Percentiles rank a stretch among this genome's conserved stretches.
These are phyloP conservation scores for Macquaria ambigua DNA, from an alignment of 2,113 vertebrate species.

Conservation along the genomic window DNA sequence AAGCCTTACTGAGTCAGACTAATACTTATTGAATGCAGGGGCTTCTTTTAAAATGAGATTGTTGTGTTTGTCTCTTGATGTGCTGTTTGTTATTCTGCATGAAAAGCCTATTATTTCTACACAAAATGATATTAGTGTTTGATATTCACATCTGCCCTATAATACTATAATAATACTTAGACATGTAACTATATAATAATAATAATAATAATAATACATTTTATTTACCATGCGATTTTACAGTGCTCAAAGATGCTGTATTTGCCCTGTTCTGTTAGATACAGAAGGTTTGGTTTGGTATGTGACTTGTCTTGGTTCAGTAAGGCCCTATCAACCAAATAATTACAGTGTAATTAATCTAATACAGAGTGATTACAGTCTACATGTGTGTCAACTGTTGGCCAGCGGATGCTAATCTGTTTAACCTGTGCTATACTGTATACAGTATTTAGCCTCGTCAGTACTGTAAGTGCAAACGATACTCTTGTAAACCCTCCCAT, in stretches of 20 bases:
- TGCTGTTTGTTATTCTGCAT: constrained; percentile 18
- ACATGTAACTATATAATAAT: too few species aligned
- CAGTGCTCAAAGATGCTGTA: too few species aligned
- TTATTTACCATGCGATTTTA: too few species aligned
- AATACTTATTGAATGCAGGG: constrained; percentile 29
- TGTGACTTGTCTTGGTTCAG: neutral
- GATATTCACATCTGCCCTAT: neutral
- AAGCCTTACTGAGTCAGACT: constrained; percentile 38
- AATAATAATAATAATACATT: too few species aligned
- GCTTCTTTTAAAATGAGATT: constrained; percentile 8
- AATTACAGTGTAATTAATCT: neutral
- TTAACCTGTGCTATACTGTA: neutral
- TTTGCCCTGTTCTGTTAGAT: neutral
- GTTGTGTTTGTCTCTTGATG: constrained; percentile 9
- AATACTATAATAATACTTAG: neutral
- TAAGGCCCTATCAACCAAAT: neutral
- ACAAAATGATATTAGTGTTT: constrained; percentile 20
- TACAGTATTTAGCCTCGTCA: neutral
- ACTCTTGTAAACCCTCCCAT: neutral
- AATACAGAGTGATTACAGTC: neutral
- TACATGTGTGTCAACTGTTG: neutral
- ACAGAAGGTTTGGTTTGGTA: neutral
- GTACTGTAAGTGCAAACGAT: neutral
- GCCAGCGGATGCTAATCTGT: neutral
- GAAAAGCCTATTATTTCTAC: constrained; percentile 14